Base-by-base conservation (phyloP, 2,888 invertebrate species). In the Meganola albula region DNA sequence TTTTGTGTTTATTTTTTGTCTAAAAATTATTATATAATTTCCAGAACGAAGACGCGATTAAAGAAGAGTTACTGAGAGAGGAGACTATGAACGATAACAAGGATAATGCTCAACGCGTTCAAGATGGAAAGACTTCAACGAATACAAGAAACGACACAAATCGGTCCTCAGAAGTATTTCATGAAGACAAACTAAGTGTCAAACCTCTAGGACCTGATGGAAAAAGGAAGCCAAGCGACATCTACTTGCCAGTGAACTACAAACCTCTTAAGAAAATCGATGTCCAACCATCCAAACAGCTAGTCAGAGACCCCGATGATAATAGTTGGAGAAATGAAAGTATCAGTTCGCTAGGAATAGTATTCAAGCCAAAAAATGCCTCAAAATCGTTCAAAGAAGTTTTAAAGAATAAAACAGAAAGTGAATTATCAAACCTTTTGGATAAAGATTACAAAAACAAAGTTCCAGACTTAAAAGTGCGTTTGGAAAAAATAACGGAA, bases 301-400 rank as follows among this genome's bases (percentile, higher is more conserved):
- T 74, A 32, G 49, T 76, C 10, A 56, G 83, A 49, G 70, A 85
- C 33, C 85, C 84, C 0, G 84, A 85, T 32, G 85, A 85, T 38
- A 83, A 83, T 36, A 83, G 80, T 39, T 85, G 85, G 85, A 70
- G 85, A 55, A 85, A 84, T 40, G 82, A 84, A 58, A 84, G 85
- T 40, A 71, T 85, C 24, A 84, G 76, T 44, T 82, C 79, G 3
- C 38, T 82, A 20, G 85, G 85, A 12, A 84, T 85, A n/a, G 83
- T 84, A 9, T 84, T 83, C 37, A 84, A 84, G 45, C 74, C 80
- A 0, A 83, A 79, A 40, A 82, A 80, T 46, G 74, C 83, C 8
- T 70, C 85, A 1, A 85, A 80, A 51, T 74, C 80, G 10, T 78
- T 82, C 39, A 83, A 77, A 31, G 68, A 83, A 60, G 80, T 85